Conservation (phyloP, 2,113 vertebrate species). For the Actinemys pallida region DNA sequence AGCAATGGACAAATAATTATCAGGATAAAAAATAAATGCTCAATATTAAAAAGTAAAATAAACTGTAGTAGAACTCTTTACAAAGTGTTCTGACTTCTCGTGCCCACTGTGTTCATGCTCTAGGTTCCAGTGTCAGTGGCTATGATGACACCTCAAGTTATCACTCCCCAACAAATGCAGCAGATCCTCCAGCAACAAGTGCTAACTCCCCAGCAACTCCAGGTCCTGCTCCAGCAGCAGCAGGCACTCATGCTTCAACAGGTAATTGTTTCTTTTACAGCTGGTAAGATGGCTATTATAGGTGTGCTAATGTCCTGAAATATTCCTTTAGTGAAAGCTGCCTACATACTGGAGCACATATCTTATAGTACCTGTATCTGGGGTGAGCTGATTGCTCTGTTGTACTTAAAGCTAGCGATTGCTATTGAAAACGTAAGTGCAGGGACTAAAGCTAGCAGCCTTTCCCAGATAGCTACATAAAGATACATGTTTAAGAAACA, state of each 20-base stretch:
- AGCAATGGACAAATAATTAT: neutral
- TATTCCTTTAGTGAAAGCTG: neutral
- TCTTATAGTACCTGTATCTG: neutral
- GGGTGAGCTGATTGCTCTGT: neutral
- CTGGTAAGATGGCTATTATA: rapidly evolving
- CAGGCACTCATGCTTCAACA: slow-evolving; percentile 99
- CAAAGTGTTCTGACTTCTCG: slow-evolving; percentile 5
- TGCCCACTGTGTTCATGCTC: slow-evolving; percentile 39
- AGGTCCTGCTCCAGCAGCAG: slow-evolving; percentile 98
- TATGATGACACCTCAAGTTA: slow-evolving; percentile 99
- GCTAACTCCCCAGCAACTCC: slow-evolving; percentile 99
- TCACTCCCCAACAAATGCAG: slow-evolving; percentile 99
- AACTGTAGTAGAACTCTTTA: neutral
- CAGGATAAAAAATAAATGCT: neutral
- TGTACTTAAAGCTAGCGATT: slow-evolving; percentile 60
- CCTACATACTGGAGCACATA: neutral
- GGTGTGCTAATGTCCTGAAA: rapidly evolving
- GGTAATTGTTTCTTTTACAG: slow-evolving; percentile 80
- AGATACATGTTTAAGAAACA: slow-evolving; percentile 63
- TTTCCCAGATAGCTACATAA: slow-evolving; percentile 53
- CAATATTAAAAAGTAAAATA: neutral
- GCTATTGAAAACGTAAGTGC: slow-evolving; percentile 52
- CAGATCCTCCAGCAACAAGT: slow-evolving; percentile 99
- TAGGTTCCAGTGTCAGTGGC: slow-evolving; percentile 99
- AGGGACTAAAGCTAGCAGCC: slow-evolving; percentile 39